A percentile compares a stretch with the other conserved stretches of the same genome.
Conservation (phyloP, 2,888 invertebrate species). For the Philereme vetulata region DNA sequence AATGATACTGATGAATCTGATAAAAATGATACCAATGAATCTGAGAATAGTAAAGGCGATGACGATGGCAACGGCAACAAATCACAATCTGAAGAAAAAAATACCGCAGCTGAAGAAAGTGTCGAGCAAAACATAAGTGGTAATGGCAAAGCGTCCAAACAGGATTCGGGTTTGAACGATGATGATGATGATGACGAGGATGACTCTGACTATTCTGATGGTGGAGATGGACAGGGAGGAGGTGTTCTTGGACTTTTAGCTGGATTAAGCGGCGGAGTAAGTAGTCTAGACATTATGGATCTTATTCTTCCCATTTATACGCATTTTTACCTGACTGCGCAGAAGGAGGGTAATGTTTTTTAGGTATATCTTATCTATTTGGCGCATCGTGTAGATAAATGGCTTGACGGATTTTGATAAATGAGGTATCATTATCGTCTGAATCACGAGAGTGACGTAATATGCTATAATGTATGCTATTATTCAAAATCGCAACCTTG, state of each 20-base stretch:
- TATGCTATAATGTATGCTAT: too few relatives aligned
- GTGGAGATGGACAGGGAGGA: conserved; percentile 77
- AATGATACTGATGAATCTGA: conserved; percentile 39
- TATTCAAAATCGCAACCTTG: too few relatives aligned
- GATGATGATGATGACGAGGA: conserved; percentile 51
- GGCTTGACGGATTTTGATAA: too few relatives aligned
- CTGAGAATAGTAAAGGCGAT: conserved; percentile 35
- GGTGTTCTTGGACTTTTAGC: conserved; percentile 74
- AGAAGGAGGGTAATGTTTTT: too few relatives aligned
- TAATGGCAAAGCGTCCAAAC: conserved; percentile 46
- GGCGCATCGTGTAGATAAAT: too few relatives aligned
- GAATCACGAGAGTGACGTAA: too few relatives aligned
- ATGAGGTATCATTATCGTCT: too few relatives aligned
- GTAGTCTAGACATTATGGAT: conserved; percentile 34
- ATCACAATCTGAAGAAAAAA: conserved; percentile 35
- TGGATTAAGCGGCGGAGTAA: conserved; percentile 75
- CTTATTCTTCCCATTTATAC: too few relatives aligned
- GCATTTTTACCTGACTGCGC: too few relatives aligned
- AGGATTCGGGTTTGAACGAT: conserved; percentile 46
- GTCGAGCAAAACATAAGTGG: conserved; percentile 44
- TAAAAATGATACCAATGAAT: conserved; percentile 38
- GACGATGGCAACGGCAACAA: conserved; percentile 30
- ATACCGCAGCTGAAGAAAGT: conserved; percentile 55
- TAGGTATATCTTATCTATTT: too few relatives aligned
- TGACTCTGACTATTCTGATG: conserved; percentile 65